Conservation (phyloP, 2,113 vertebrate genomes). For the Rhombomys opimus region DNA sequence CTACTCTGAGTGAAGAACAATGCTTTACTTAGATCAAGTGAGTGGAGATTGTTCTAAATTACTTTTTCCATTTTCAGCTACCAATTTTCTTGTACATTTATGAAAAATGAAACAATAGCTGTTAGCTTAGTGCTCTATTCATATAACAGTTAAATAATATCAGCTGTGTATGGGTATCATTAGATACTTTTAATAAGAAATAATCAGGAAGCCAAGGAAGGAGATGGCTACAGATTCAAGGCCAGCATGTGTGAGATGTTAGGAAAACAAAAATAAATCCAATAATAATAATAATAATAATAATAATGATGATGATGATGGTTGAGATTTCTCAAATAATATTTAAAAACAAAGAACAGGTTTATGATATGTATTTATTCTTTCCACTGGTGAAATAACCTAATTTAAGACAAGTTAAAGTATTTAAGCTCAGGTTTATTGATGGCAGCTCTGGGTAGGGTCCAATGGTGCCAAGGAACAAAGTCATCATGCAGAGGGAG, state of each 20-base stretch:
- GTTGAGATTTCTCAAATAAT: conserved; percentile 13
- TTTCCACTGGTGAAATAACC: no score
- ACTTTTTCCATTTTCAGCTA: conserved; percentile 15
- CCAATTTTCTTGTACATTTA: conserved; percentile 21
- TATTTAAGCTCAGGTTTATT: no score
- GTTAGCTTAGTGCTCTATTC: not conserved
- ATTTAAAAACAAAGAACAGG: not conserved
- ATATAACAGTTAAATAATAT: not conserved
- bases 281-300: no score
- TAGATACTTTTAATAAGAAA: conserved; percentile 26
- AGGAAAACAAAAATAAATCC: no score
- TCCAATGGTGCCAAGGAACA: no score
- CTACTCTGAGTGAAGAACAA: not conserved
- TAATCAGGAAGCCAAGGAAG: not conserved
- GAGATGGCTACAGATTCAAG: not conserved
- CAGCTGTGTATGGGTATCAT: not conserved
- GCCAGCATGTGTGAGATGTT: not conserved
- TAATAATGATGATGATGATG: no score
- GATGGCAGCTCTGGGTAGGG: no score
- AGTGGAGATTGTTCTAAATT: not conserved
- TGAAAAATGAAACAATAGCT: conserved; percentile 12
- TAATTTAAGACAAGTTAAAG: no score
- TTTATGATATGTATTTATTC: not conserved
- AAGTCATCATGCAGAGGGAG: no score
- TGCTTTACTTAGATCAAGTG: conserved; percentile 12